Evolutionary conservation across 2,797 vertebrate species (phyloP), one percentile per base, ranked within the genome.

Genomic region (Distichodus sexfasciatus): DNA sequence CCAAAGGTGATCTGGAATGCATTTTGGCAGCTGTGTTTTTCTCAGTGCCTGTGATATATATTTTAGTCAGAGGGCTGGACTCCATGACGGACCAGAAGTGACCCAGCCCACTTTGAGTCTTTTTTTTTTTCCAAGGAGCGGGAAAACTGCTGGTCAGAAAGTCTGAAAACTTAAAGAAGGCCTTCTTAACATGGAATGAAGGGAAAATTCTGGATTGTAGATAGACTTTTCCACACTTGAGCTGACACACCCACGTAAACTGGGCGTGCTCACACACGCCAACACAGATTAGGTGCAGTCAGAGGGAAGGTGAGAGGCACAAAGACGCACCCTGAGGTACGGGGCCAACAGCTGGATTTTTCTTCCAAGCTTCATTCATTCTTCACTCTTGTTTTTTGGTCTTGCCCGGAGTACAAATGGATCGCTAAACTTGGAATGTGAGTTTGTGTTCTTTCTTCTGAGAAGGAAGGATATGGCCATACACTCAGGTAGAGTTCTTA

Each of bases 401-500:
- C 33, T 35, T 15, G 14, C 6, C 21, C 43, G 12, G 35, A 57
- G 40, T 72, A 51, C 81, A 47, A 41, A 85, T 88, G 86, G 85
- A 44, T 68, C 29, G 1, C 38, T 85, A 72, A 80, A 47, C 58
- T 61, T 43, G 58, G 64, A 69, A 66, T n/a, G 76, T 62, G 76
- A 76, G 41, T 72, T 70, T 12, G 38, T 51, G 63, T n/a, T 11
- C 48, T 59, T 36, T 47, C 50, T 72, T 69, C 66, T 50, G 55
- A 10, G 17, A 33, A 50, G 85, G 81, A 84, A 82, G 80, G 85
- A 87, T 71, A 89, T 90, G 85, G 84, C 85, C 69, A 80, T 90
- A 78, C 75, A 47, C 47, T 74, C 89, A 90, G 90, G 89, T 91
- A 89, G n/a, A 51, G 48, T 61, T 15, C 26, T 51, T 60, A 6